Evolutionary conservation across 2,113 vertebrate species (phyloP).

Genomic region (Azemiops feae): DNA sequence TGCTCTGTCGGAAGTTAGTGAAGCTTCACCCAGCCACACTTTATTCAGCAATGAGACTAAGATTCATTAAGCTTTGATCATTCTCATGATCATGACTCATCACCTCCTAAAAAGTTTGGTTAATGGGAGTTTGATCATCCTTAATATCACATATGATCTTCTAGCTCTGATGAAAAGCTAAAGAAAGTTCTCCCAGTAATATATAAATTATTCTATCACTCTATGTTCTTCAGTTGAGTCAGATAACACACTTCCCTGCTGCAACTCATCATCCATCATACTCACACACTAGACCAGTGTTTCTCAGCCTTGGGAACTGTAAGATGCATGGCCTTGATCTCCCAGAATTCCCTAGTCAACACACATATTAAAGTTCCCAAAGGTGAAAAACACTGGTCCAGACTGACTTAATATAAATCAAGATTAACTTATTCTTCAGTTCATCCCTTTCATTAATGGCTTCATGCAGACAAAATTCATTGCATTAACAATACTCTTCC

Average conservation of each 20-base stretch:
- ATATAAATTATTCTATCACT: not conserved
- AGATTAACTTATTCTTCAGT: constrained; percentile 13
- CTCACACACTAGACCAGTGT: not conserved
- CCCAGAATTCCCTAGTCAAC: not conserved
- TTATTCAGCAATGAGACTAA: not conserved
- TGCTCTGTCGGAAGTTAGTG: not conserved
- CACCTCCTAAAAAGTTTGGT: not conserved
- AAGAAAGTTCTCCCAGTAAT: not conserved
- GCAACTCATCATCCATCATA: not conserved
- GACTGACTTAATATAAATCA: not conserved
- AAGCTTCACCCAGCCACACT: not conserved
- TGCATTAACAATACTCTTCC: not conserved
- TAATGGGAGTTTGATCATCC: not conserved
- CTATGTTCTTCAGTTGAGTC: not conserved
- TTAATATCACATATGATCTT: not conserved
- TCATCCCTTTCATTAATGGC: not conserved
- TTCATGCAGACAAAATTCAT: not conserved
- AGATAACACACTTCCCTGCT: not conserved
- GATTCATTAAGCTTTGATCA: not conserved
- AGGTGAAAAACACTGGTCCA: not conserved
- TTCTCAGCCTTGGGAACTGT: not conserved
- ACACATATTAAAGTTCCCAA: not conserved
- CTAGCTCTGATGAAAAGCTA: not conserved
- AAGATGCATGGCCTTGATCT: not conserved
- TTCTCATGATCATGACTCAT: not conserved